phyloP scores from a whole-genome alignment of 1,140 invertebrate species.

The silkworm (Bombyx mori) region DNA sequence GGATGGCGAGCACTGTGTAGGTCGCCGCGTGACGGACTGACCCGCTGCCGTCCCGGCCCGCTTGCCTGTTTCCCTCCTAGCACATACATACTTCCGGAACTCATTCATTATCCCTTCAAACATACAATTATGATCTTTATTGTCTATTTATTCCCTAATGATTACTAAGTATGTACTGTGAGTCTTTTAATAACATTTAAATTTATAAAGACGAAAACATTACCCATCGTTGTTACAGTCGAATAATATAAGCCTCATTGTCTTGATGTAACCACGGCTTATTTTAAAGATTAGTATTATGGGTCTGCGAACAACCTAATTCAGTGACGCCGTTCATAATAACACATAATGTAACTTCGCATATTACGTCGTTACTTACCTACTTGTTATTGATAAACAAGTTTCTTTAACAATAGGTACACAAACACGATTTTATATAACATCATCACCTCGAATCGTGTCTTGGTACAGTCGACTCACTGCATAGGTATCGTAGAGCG shows the following conservation, averaged over 20 bases:
- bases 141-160: too few species aligned
- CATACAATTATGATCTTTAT: too few species aligned
- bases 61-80: slow-evolving; percentile 39
- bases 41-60: slow-evolving; percentile 49
- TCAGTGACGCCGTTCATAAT: slow-evolving; percentile 9
- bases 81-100: slow-evolving; percentile 23
- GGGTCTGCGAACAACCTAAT: too few species aligned
- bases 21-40: slow-evolving; percentile 63
- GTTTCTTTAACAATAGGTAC: slow-evolving; percentile 50
- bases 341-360: slow-evolving; percentile 17
- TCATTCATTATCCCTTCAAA: too few species aligned
- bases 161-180: too few species aligned
- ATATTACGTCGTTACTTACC: slow-evolving; percentile 16
- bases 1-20: slow-evolving; percentile 58
- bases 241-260: background rate
- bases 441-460: slow-evolving; percentile 16
- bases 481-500: background rate
- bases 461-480: slow-evolving; percentile 12
- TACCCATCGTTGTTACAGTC: too few species aligned
- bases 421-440: slow-evolving; percentile 57
- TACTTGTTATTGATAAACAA: slow-evolving; percentile 56
- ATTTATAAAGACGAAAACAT: too few species aligned
- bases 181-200: too few species aligned
- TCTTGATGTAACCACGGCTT: background rate
- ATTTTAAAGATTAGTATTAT: too few species aligned